Evolutionary conservation across 2,797 vertebrate species (phyloP).

Genomic region (Rachycentron canadum): DNA sequence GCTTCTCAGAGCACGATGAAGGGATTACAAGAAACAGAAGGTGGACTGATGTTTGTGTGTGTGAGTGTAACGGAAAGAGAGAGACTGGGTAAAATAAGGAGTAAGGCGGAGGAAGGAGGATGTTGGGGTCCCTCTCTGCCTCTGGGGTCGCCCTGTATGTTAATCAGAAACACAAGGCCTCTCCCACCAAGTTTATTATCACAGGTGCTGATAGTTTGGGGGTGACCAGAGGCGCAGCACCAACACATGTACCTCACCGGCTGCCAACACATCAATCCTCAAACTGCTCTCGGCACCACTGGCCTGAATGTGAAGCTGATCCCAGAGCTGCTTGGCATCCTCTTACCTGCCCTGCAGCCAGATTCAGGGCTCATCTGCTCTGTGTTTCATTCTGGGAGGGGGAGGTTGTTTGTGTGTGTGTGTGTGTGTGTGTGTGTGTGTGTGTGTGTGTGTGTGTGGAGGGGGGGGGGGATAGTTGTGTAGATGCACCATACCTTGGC

Average conservation of each 20-base stretch:
- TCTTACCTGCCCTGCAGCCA: constrained; percentile 14
- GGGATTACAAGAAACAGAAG: constrained; percentile 59
- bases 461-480: neutral
- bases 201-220: constrained; percentile 83
- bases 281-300: constrained; percentile 12
- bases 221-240: constrained; percentile 58
- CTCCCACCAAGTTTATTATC: constrained; percentile 72
- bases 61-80: neutral
- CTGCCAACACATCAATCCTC: constrained; percentile 40
- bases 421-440: too few species aligned
- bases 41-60: constrained; percentile 18
- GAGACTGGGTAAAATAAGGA: constrained; percentile 26
- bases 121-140: constrained; percentile 51
- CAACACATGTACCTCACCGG: constrained; percentile 44
- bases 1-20: constrained; percentile 21
- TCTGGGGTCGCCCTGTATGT: constrained; percentile 59
- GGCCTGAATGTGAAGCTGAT: constrained; percentile 1
- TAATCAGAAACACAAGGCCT: constrained; percentile 76
- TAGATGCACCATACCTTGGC: constrained; percentile 80
- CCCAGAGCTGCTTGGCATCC: constrained; percentile 7
- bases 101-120: constrained; percentile 32
- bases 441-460: too few species aligned
- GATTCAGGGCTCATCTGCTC: constrained; percentile 24
- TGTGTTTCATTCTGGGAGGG: constrained; percentile 9
- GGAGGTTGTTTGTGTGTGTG: too few species aligned